phyloP scores from a whole-genome alignment of 2,888 invertebrate species.

The Orthonevra nobilis region DNA sequence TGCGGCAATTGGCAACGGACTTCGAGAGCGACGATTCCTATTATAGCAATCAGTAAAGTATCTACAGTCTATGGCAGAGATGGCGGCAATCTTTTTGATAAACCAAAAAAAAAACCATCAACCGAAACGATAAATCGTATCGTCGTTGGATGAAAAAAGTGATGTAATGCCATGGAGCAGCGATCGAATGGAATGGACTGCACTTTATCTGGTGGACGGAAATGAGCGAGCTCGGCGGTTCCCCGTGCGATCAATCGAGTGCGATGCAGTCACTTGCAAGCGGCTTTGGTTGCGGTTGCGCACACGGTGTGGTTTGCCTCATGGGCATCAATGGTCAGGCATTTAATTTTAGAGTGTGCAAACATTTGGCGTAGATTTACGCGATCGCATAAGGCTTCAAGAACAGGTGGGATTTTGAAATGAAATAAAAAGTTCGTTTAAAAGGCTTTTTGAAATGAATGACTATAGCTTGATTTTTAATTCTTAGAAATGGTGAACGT shows the following conservation, averaged over 20 bases:
- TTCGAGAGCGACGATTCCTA: constrained; percentile 15
- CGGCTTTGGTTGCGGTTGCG: constrained; percentile 22
- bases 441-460: too few relatives aligned
- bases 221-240: constrained; percentile 38
- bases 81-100: constrained; percentile 66
- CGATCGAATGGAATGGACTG: constrained; percentile 35
- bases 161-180: constrained; percentile 52
- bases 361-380: constrained; percentile 54
- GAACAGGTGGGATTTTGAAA: constrained; percentile 58
- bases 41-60: constrained; percentile 42
- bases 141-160: constrained; percentile 63
- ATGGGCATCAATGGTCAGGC: constrained; percentile 59
- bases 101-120: constrained; percentile 62
- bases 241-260: constrained; percentile 62
- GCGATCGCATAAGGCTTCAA: constrained; percentile 23
- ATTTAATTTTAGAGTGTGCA: constrained; percentile 58
- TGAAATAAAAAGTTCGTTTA: too few relatives aligned
- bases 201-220: constrained; percentile 47
- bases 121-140: constrained; percentile 62
- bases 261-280: constrained; percentile 54
- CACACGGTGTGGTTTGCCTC: constrained; percentile 61
- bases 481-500: too few relatives aligned
- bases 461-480: too few relatives aligned
- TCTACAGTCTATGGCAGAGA: constrained; percentile 18
- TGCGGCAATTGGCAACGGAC: constrained; percentile 55